Conservation (phyloP, 2,113 vertebrate species). For the Amphilophus citrinellus region DNA sequence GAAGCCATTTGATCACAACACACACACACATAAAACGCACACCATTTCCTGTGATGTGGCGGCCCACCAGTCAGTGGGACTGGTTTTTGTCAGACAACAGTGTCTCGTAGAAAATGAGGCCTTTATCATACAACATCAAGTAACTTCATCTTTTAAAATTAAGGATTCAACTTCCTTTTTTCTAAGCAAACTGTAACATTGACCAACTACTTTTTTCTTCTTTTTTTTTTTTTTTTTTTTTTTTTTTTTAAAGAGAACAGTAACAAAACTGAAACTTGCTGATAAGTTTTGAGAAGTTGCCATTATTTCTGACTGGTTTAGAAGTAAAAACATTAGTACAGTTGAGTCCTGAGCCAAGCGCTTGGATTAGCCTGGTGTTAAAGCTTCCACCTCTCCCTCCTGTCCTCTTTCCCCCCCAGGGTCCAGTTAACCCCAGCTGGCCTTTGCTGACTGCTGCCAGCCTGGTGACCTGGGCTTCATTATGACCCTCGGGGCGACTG, state of each 20-base stretch:
- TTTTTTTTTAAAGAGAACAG: neutral
- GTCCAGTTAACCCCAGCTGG: slow-evolving; percentile 73
- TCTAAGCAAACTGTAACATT: too few relatives aligned
- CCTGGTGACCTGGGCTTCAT: slow-evolving; percentile 50
- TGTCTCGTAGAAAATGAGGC: neutral
- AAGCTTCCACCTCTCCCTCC: slow-evolving; percentile 44
- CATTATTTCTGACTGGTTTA: neutral
- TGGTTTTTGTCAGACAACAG: slow-evolving; percentile 34
- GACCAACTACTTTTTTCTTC: too few relatives aligned
- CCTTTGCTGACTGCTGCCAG: slow-evolving; percentile 37
- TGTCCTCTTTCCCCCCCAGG: slow-evolving; percentile 52
- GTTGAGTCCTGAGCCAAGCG: slow-evolving; percentile 20
- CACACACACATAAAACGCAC: slow-evolving; percentile 36
- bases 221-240: too few relatives aligned
- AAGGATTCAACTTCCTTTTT: neutral
- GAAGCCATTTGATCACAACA: slow-evolving; percentile 73
- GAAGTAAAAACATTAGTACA: neutral
- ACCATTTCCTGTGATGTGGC: slow-evolving; percentile 64
- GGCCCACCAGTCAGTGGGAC: slow-evolving; percentile 51
- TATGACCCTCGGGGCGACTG: slow-evolving; percentile 53
- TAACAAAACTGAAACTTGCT: neutral
- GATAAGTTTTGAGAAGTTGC: neutral
- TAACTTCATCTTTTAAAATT: neutral
- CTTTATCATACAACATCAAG: neutral
- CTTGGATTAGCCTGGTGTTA: slow-evolving; percentile 62